Evolutionary conservation across 1,140 invertebrate genomes (phyloP).

Genomic region (Zaprionus gabonicus): DNA sequence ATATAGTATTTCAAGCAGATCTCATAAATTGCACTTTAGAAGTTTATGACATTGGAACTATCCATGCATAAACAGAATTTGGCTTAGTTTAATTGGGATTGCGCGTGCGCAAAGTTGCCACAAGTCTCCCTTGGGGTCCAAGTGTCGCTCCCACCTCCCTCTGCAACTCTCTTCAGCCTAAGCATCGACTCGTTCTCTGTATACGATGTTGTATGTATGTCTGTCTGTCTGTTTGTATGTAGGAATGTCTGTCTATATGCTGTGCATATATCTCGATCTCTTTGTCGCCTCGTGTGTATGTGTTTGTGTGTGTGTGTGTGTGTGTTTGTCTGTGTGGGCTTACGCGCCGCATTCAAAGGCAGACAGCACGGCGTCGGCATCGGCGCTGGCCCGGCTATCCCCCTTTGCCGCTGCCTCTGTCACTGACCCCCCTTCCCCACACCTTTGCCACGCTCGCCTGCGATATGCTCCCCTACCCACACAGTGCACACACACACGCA

Average conservation of each 20-base stretch:
- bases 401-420: background rate
- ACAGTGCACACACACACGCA: conserved; percentile 3
- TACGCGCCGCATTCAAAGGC: conserved; percentile 71
- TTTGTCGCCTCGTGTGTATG: conserved; percentile 21
- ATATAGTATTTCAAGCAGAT: background rate
- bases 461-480: conserved; percentile 23
- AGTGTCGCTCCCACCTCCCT: conserved; percentile 5
- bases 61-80: conserved; percentile 14
- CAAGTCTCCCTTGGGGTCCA: conserved; percentile 22
- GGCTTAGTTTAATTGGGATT: conserved; percentile 29
- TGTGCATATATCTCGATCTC: conserved; percentile 13
- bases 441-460: background rate
- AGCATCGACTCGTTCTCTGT: conserved; percentile 20
- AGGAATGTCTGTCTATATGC: background rate
- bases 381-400: conserved; percentile 18
- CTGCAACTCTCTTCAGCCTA: background rate
- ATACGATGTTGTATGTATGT: background rate
- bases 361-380: conserved; percentile 76
- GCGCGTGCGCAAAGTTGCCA: conserved; percentile 41
- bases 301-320: conserved; percentile 6
- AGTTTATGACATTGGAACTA: background rate
- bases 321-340: conserved; percentile 57
- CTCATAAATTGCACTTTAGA: background rate
- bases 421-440: background rate
- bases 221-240: too few species aligned